A percentile compares a stretch with the other conserved stretches of the same genome.
Evolutionary conservation across 2,113 vertebrate genomes (phyloP).

Genomic region (Emydocephalus ijimae): DNA sequence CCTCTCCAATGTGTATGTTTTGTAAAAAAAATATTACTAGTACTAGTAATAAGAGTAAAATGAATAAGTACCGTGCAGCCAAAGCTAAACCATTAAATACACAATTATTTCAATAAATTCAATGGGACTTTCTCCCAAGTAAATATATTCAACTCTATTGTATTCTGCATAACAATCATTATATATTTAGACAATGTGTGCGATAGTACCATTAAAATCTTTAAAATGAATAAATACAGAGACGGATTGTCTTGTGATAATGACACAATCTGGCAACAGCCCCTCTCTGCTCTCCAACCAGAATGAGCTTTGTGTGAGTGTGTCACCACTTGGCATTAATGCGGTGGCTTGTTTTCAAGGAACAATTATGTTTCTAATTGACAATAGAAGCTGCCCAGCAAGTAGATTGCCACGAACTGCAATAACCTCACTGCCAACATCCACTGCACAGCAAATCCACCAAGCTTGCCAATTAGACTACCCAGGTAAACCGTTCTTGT

Average conservation of each 20-base stretch:
- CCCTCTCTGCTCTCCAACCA: background rate
- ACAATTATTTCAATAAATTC: background rate
- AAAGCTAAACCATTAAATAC: background rate
- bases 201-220: conserved; percentile 17
- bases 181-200: background rate
- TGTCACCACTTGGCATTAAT: conserved; percentile 51
- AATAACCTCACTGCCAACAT: conserved; percentile 44
- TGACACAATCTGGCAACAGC: conserved; percentile 27
- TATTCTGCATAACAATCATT: background rate
- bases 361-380: conserved; percentile 37
- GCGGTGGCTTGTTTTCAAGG: conserved; percentile 27
- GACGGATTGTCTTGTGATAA: conserved; percentile 14
- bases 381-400: conserved; percentile 27
- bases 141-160: background rate
- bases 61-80: background rate
- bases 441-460: conserved; percentile 10
- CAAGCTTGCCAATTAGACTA: conserved; percentile 3
- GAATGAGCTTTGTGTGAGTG: conserved; percentile 28
- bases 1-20: background rate
- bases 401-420: conserved; percentile 51
- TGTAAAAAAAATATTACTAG: background rate
- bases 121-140: background rate
- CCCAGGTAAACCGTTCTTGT: background rate
- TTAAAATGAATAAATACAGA: conserved; percentile 29
- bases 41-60: background rate